Conservation (phyloP, 2,113 vertebrate species). For the Hypanus sabinus region DNA sequence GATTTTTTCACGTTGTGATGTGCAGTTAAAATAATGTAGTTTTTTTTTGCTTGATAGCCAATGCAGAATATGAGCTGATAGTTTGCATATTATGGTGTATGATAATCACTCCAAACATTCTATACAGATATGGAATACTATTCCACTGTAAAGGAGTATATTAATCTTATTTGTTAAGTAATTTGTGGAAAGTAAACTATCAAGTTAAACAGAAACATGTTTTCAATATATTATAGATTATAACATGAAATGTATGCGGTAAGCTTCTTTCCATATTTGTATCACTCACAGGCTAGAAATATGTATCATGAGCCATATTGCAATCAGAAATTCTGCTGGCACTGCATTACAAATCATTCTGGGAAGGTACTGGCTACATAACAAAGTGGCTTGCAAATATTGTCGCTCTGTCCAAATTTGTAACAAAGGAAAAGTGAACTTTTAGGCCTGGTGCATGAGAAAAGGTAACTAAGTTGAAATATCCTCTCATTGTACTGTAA, state of each 20-base stretch:
- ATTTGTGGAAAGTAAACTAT: neutral
- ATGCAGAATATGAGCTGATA: neutral
- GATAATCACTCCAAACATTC: neutral
- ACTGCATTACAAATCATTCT: neutral
- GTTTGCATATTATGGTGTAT: neutral
- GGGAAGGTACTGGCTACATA: neutral
- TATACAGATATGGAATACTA: neutral
- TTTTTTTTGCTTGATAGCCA: neutral
- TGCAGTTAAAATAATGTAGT: neutral
- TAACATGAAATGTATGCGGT: neutral
- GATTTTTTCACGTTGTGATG: neutral
- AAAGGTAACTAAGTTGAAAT: slow-evolving; percentile 39
- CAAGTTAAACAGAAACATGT: neutral
- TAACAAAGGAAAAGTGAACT: slow-evolving; percentile 18
- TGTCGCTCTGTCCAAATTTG: neutral
- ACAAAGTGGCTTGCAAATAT: neutral
- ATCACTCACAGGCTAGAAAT: slow-evolving; percentile 14
- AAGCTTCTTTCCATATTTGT: neutral
- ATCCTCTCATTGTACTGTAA: slow-evolving; percentile 52
- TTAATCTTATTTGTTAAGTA: neutral
- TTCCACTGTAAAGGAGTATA: neutral
- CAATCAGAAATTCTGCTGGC: slow-evolving; percentile 26
- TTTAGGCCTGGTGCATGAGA: neutral
- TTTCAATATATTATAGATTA: slow-evolving; percentile 17
- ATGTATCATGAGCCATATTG: slow-evolving; percentile 24